Evolutionary conservation across 2,797 vertebrate species (phyloP).

Genomic region (Sciaenops ocellatus): DNA sequence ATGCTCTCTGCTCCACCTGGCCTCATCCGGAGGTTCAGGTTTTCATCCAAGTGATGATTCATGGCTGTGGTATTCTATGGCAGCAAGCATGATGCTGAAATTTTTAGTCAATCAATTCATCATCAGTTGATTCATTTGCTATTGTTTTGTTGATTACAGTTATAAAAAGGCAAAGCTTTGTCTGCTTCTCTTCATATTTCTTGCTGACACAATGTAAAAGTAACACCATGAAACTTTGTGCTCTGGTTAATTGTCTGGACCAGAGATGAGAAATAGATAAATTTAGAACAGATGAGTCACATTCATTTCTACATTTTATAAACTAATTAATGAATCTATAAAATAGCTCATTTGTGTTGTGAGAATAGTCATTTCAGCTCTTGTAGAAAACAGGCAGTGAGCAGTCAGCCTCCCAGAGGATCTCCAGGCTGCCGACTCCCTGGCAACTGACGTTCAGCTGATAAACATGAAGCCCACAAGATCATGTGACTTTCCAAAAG

Average conservation of each 20-base stretch:
- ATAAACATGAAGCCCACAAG: slow-evolving; percentile 32
- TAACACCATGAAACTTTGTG: background rate
- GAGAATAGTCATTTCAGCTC: slow-evolving; percentile 1
- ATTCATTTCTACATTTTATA: background rate
- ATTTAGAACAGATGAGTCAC: background rate
- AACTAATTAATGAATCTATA: background rate
- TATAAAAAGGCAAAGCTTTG: background rate
- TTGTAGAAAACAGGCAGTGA: background rate
- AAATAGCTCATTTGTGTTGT: background rate
- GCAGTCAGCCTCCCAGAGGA: slow-evolving; percentile 19
- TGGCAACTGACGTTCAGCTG: slow-evolving; percentile 36
- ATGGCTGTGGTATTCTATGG: background rate
- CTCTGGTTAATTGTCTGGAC: background rate
- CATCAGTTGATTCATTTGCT: background rate
- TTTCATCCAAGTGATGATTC: background rate
- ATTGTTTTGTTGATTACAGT: background rate
- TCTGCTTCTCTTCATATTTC: background rate
- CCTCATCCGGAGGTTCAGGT: background rate
- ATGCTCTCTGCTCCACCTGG: background rate
- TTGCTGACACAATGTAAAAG: background rate
- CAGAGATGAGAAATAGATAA: background rate
- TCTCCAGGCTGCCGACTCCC: background rate
- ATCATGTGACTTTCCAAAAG: slow-evolving; percentile 16
- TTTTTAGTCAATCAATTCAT: background rate
- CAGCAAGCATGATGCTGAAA: background rate